Evolutionary conservation across 1,140 invertebrate genomes (phyloP), one percentile per base, ranked within the genome.

Genomic region (Lerema accius): DNA sequence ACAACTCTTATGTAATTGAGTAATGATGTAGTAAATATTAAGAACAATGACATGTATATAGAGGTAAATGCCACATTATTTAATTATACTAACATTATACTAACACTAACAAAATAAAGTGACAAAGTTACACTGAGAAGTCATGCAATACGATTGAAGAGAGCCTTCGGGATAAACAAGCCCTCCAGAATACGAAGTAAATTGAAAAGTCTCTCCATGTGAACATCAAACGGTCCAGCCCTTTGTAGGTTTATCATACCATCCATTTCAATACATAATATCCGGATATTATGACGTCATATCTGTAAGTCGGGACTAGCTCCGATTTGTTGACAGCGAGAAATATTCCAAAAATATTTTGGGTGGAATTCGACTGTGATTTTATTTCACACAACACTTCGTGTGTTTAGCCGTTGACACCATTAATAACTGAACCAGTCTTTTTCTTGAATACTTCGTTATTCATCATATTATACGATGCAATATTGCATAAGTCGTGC

Each of bases 231-330:
- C 68, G 64, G 48, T 56, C 64, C 60, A 45, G 32, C 60, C 49
- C 63, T 70, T 66, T 70, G 68, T 70, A 59, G 76, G 66, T 78
- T 71, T 78, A 68, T 64, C 65, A 73, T 76, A 72, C 40, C 63
- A 69, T 67, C 63, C 67, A 68, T 73, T 76, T 69, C 61, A n/a
- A n/a, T n/a, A n/a, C 63, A 59, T 65, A 67, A 73, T 71, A 76
- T 79, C 65, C 55, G 45, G 68, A 58, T 62, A 71, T 76, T 72
- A 79, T 73, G 19, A 43, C 63, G 68, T 76, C 59, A 68, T 66
- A 68, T 62, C 66, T 61, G 51, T 28, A 56, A 15, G 56, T n/a
- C 60, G 58, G 67, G 62, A n/a, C 64, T 60, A 65, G 15, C 15
- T 37, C 14, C 56, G 66, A 65, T 61, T 60, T 69, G 65, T 58